Conservation (phyloP, 2,888 invertebrate genomes). For the Linnaemya vulpina region DNA sequence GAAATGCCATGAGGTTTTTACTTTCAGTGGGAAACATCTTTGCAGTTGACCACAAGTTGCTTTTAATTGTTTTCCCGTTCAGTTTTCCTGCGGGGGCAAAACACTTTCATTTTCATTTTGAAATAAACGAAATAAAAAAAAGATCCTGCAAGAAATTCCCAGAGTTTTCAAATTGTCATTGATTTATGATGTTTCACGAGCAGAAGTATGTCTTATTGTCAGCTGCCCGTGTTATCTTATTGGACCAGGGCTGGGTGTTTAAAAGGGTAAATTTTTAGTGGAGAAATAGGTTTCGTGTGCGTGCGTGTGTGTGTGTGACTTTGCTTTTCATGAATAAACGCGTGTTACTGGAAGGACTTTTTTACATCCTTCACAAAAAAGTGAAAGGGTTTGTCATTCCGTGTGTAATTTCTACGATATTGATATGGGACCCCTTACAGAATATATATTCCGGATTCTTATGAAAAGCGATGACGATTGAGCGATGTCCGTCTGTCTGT, state of each 20-base stretch:
- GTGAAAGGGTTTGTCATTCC: too few species aligned
- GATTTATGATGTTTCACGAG: conserved; percentile 55
- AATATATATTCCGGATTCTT: too few species aligned
- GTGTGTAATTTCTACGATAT: too few species aligned
- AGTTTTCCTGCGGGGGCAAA: conserved; percentile 3
- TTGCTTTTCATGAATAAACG: not conserved
- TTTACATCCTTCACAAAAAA: too few species aligned
- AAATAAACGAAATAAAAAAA: conserved; percentile 20
- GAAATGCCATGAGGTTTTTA: conserved; percentile 34
- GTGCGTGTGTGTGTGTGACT: not conserved
- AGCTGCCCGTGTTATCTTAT: conserved; percentile 31
- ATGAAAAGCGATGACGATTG: too few species aligned
- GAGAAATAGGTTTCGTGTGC: not conserved
- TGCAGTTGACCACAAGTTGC: conserved; percentile 62
- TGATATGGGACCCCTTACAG: too few species aligned
- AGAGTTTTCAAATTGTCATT: conserved; percentile 42
- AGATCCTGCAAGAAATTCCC: not conserved
- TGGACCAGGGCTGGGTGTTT: not conserved
- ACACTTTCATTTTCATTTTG: conserved; percentile 43
- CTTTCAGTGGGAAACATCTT: conserved; percentile 15
- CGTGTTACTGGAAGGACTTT: not conserved
- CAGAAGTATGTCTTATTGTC: conserved; percentile 38
- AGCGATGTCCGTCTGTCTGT: too few species aligned
- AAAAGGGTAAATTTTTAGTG: not conserved
- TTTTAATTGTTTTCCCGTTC: conserved; percentile 55